Evolutionary conservation across 1,140 invertebrate species (phyloP).

Genomic region (Calephelis nemesis): DNA sequence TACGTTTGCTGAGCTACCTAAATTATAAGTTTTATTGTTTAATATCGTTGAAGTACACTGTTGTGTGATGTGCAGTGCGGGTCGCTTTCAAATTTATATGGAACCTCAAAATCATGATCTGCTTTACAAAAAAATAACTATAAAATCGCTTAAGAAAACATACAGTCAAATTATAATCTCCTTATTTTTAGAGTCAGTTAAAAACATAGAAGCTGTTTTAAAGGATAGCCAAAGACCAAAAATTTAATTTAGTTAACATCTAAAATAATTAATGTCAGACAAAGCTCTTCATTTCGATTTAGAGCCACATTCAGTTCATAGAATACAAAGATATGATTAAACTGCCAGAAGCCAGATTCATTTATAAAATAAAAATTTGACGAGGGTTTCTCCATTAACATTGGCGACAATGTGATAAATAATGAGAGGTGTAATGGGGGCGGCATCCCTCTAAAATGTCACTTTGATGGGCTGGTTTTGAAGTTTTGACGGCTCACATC

Average conservation of each 20-base stretch:
- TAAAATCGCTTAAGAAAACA: no score
- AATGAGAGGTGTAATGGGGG: constrained; percentile 76
- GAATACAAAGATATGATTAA: constrained; percentile 74
- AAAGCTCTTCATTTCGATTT: constrained; percentile 7
- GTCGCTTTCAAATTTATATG: no score
- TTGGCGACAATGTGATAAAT: constrained; percentile 77
- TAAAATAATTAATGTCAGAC: constrained; percentile 3
- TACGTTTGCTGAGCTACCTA: no score
- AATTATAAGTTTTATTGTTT: no score
- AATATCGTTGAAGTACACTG: no score
- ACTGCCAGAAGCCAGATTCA: constrained; percentile 69
- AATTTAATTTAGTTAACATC: constrained; percentile 3
- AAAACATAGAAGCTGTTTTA: no score
- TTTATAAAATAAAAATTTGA: constrained; percentile 78
- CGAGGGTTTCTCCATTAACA: constrained; percentile 75
- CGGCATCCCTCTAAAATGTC: constrained; percentile 67
- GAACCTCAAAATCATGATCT: no score
- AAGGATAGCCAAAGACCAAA: no score
- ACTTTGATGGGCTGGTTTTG: constrained; percentile 62
- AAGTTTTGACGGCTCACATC: constrained; percentile 72
- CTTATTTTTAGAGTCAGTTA: no score
- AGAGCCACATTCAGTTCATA: constrained; percentile 14
- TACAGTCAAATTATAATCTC: no score
- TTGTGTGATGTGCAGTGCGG: no score
- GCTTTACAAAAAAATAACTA: no score